A percentile compares a stretch with the other conserved stretches of the same genome.
Conservation (phyloP, 2,888 invertebrate species). For the Deilephila elpenor region DNA sequence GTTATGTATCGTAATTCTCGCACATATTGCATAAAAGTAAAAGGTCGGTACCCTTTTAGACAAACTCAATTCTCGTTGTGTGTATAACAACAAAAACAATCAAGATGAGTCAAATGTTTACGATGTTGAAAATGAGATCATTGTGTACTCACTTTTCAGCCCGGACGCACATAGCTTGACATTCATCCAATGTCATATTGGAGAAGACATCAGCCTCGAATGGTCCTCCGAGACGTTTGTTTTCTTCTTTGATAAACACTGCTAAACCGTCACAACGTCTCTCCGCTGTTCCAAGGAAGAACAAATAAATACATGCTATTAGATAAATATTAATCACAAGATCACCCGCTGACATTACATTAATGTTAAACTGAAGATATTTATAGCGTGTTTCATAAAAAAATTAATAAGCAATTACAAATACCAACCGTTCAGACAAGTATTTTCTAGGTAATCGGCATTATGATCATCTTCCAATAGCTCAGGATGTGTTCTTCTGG, state of each 20-base stretch:
- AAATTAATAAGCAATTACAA: not conserved
- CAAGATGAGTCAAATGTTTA: slow-evolving; percentile 21
- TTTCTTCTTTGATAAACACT: slow-evolving; percentile 95
- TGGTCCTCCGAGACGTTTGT: slow-evolving; percentile 93
- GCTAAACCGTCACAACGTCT: slow-evolving; percentile 93
- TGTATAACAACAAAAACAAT: slow-evolving; percentile 47
- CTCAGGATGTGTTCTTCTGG: slow-evolving; percentile 93
- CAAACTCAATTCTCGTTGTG: not conserved
- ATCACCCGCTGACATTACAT: no score
- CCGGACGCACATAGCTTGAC: slow-evolving; percentile 93
- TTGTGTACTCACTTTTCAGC: slow-evolving; percentile 91
- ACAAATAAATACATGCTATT: not conserved
- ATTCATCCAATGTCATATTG: slow-evolving; percentile 94
- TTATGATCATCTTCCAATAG: slow-evolving; percentile 93
- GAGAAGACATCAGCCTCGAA: slow-evolving; percentile 95
- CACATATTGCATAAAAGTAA: not conserved
- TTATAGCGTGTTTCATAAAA: no score
- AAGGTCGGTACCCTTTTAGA: not conserved
- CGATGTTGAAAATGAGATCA: not conserved
- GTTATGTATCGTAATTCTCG: not conserved
- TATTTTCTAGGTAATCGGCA: slow-evolving; percentile 95
- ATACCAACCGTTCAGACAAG: slow-evolving; percentile 92
- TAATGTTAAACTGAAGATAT: no score
- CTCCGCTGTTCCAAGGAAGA: slow-evolving; percentile 85
- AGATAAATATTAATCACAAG: not conserved